Evolutionary conservation across 2,797 vertebrate species (phyloP).

Genomic region (Scomberomorus guttatus): DNA sequence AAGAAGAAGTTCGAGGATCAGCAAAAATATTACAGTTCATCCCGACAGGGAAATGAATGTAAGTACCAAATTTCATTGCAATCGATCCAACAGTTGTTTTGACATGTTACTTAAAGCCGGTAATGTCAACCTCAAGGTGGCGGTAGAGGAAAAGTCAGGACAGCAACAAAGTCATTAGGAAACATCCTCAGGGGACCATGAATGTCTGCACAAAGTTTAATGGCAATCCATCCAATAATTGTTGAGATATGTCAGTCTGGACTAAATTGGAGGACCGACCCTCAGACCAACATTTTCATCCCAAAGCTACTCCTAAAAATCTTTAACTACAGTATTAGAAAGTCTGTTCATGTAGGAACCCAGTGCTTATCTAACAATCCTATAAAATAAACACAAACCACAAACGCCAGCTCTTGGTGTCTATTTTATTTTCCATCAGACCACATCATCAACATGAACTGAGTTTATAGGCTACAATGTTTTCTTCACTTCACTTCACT

Average conservation of each 20-base stretch:
- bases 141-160: not conserved
- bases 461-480: not conserved
- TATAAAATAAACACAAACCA: not conserved
- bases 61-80: too few relatives aligned
- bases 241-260: too few relatives aligned
- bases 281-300: not conserved
- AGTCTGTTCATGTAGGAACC: not conserved
- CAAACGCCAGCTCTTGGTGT: not conserved
- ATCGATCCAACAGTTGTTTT: too few relatives aligned
- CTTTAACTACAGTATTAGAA: too few relatives aligned
- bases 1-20: too few relatives aligned
- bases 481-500: not conserved
- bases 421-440: not conserved
- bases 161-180: not conserved
- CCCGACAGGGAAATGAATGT: too few relatives aligned
- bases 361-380: not conserved
- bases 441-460: constrained; percentile 2
- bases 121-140: too few relatives aligned
- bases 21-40: too few relatives aligned
- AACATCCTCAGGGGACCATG: not conserved
- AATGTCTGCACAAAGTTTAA: not conserved
- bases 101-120: too few relatives aligned
- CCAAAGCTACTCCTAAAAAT: not conserved
- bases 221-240: not conserved
- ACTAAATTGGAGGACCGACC: too few relatives aligned